phyloP scores from a whole-genome alignment of 2,888 invertebrate species.

The Tinea trinotella region DNA sequence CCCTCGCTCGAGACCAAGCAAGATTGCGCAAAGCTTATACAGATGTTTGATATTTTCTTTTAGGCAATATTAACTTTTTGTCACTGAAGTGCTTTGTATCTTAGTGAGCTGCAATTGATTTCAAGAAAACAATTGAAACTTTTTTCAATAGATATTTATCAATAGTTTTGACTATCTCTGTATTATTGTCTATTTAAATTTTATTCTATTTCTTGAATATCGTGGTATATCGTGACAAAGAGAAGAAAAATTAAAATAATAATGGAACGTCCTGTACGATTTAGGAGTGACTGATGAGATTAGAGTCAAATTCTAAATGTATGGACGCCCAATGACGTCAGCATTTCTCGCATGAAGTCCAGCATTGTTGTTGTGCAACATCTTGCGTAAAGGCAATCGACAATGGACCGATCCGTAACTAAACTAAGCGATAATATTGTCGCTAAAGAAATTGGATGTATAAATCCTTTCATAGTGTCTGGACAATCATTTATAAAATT shows the following conservation, averaged over 20 bases:
- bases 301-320: constrained; percentile 52
- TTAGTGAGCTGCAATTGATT: neutral
- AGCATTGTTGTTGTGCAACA: constrained; percentile 60
- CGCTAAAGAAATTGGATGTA: constrained; percentile 31
- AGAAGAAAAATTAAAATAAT: constrained; percentile 7
- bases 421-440: constrained; percentile 55
- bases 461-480: constrained; percentile 50
- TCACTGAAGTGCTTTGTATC: constrained; percentile 13
- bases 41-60: constrained; percentile 43
- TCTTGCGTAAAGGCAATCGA: constrained; percentile 44
- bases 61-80: constrained; percentile 19
- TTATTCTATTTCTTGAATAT: neutral
- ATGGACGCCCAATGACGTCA: constrained; percentile 55
- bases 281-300: constrained; percentile 41
- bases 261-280: constrained; percentile 42
- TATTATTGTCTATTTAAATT: neutral
- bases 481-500: constrained; percentile 52
- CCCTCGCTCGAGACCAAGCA: constrained; percentile 44
- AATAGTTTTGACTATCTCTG: no score
- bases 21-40: constrained; percentile 62
- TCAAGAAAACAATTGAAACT: neutral
- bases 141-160: neutral
- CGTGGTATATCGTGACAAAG: neutral
- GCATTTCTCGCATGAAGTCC: constrained; percentile 41
- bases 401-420: constrained; percentile 37